Evolutionary conservation across 2,888 invertebrate genomes (phyloP).

Genomic region (Erebia epiphron): DNA sequence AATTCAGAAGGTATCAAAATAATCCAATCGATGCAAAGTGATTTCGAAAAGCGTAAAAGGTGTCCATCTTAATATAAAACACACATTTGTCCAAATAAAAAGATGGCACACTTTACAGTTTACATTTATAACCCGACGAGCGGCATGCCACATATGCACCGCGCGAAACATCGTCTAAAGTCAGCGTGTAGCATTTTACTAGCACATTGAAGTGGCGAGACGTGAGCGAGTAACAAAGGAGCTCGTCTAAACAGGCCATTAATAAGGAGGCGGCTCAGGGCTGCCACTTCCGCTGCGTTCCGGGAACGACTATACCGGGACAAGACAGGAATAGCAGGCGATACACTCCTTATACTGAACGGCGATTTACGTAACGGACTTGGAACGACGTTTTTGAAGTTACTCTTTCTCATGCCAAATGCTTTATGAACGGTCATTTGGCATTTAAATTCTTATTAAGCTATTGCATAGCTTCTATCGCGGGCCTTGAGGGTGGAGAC

Average conservation of each 20-base stretch:
- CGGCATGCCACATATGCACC: conserved; percentile 4
- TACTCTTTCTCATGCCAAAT: not conserved
- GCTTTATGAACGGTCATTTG: not conserved
- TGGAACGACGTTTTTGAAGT: conserved; percentile 16
- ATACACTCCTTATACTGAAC: conserved; percentile 56
- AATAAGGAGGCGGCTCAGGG: conserved; percentile 77
- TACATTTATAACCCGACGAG: conserved; percentile 17
- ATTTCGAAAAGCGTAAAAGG: not conserved
- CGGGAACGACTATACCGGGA: conserved; percentile 72
- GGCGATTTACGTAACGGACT: conserved; percentile 52
- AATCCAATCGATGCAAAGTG: not conserved
- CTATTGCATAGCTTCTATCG: no score
- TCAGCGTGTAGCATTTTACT: conserved; percentile 25
- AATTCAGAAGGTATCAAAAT: not conserved
- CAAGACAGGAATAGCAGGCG: conserved; percentile 76
- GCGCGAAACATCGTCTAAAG: conserved; percentile 23
- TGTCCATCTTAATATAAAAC: not conserved
- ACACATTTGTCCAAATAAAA: conserved; percentile 12
- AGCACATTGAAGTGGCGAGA: conserved; percentile 57
- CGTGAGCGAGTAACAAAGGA: conserved; percentile 79
- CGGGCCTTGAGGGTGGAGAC: no score
- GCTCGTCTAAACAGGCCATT: conserved; percentile 80
- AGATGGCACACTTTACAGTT: conserved; percentile 22
- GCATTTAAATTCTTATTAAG: no score
- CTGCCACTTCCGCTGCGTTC: conserved; percentile 78